Percentiles rank a stretch among this genome's conserved stretches.
Conservation (phyloP, 2,888 invertebrate genomes). For the Halictus ligatus region DNA sequence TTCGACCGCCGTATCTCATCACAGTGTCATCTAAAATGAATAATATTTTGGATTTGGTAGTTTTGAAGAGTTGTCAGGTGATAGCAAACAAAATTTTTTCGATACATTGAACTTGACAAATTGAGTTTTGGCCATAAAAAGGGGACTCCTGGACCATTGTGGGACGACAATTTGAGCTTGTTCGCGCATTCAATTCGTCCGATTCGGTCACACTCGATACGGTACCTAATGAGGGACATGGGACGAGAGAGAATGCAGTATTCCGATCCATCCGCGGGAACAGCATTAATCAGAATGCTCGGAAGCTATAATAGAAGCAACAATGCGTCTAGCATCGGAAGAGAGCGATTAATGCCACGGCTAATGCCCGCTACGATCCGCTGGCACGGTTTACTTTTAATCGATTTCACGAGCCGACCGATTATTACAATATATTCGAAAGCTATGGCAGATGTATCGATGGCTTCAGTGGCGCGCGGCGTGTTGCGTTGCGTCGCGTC, state of each 20-base stretch:
- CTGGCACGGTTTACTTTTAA: conserved; percentile 55
- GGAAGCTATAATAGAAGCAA: conserved; percentile 16
- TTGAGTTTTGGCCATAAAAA: too few species aligned
- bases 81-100: too few species aligned
- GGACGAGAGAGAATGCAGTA: not conserved
- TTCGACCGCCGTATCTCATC: too few species aligned
- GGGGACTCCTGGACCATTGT: too few species aligned
- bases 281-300: not conserved
- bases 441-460: not conserved
- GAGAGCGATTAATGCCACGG: conserved; percentile 16
- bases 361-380: conserved; percentile 16
- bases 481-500: not conserved
- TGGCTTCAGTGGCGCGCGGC: not conserved
- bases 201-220: too few species aligned
- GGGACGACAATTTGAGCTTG: too few species aligned
- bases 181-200: too few species aligned
- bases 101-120: too few species aligned
- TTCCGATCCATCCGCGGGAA: not conserved
- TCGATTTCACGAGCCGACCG: conserved; percentile 51
- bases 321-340: conserved; percentile 30
- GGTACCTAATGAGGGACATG: too few species aligned
- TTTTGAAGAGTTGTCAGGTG: too few species aligned
- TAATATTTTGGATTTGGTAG: too few species aligned
- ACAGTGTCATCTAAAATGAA: too few species aligned
- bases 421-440: conserved; percentile 53